Evolutionary conservation across 2,888 invertebrate species (phyloP), one percentile per base, ranked within the genome.

Genomic region (Rosalia funebris): DNA sequence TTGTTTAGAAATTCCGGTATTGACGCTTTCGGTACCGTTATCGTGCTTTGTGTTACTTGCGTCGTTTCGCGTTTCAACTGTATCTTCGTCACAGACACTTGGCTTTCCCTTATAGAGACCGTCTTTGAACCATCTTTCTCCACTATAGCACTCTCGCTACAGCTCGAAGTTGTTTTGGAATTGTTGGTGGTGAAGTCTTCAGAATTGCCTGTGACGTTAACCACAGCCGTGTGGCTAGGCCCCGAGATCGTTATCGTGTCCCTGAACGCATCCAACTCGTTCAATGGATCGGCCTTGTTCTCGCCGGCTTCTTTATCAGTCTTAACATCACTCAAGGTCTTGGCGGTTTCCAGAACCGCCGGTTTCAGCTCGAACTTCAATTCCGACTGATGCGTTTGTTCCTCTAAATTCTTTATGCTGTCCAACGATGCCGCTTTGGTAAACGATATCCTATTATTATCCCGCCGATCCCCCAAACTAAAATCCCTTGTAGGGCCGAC

Each of bases 1-100:
- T 89, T 88, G 72, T 88, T 88, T 63, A 90, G 80, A 75, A 90
- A 90, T 76, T 91, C 90, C 0, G 90, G 89, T 10, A 89, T 82
- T 78, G 66, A 69, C 81, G 83, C 34, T 84, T 71, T 74, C 12
- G 68, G 68, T 37, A 65, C 45, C 9, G 69, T 64, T 32, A 68
- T 62, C 9, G 63, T 69, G 39, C 62, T 72, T 39, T 69, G 71
- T 81, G 66, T 84, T 81, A 72, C 79, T 81, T 75, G 74, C 5
- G 83, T 84, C 41, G 72, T 65, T 72, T 86, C 86, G 68, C 83
- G 84, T 75, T 86, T 86, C 44, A 86, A 82, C 71, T 86, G 84
- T 46, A 86, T 86, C 11, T 86, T 86, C 7, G 86, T 86, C 46
- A 86, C 82, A 39, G 85, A 86, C 62, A 79, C 81, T 63, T 85